Evolutionary conservation across 2,797 vertebrate genomes (phyloP).

Genomic region (Botia kubotai): DNA sequence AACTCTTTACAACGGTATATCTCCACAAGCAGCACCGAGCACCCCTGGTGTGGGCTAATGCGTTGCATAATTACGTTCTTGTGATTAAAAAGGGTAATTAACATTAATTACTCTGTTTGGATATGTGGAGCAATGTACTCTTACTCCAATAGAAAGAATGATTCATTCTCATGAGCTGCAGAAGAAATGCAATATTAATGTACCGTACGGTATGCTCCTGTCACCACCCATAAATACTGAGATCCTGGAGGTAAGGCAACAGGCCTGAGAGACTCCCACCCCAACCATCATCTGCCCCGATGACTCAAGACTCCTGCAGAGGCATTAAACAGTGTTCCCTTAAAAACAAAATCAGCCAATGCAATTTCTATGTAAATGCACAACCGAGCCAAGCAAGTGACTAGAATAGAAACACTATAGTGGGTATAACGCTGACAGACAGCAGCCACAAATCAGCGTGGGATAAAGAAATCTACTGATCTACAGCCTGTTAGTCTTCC

Average conservation of each 20-base stretch:
- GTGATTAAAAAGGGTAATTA: constrained; percentile 38
- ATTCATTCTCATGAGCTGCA: neutral
- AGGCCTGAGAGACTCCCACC: neutral
- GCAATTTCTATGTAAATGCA: constrained; percentile 62
- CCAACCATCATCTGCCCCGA: constrained; percentile 7
- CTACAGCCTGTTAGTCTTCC: constrained; percentile 4
- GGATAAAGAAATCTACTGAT: constrained; percentile 35
- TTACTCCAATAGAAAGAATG: constrained; percentile 12
- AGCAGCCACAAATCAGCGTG: constrained; percentile 51
- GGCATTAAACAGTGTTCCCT: constrained; percentile 17
- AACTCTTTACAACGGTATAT: neutral
- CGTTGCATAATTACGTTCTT: constrained; percentile 33
- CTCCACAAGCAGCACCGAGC: neutral
- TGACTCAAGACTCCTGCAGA: constrained; percentile 15
- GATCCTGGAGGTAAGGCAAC: neutral
- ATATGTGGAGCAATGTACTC: constrained; percentile 16
- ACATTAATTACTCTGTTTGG: constrained; percentile 9
- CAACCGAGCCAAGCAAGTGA: constrained; percentile 38
- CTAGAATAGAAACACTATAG: constrained; percentile 47
- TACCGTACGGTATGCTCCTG: neutral
- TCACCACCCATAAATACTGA: constrained; percentile 6
- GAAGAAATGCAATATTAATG: constrained; percentile 11
- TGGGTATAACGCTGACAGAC: constrained; percentile 33
- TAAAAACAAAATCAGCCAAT: constrained; percentile 37
- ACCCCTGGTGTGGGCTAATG: neutral